Percentiles rank a stretch among this genome's conserved stretches.
phyloP scores from a whole-genome alignment of 53 echinoderm and acorn worm genomes.

The Zoroaster sp. region DNA sequence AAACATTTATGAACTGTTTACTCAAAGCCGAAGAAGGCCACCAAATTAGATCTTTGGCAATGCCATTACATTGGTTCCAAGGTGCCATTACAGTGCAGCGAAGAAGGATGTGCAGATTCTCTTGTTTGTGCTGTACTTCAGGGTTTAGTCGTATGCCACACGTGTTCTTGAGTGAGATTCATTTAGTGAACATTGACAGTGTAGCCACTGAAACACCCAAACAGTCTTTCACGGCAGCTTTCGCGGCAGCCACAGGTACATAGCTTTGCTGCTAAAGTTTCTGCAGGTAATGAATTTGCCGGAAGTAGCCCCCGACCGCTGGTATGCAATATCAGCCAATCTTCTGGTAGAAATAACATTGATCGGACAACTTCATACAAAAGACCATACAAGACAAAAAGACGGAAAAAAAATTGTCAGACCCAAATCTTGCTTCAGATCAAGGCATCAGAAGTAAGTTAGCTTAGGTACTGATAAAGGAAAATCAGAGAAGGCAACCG shows the following conservation, averaged over 20 bases:
- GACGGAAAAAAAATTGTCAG: not conserved
- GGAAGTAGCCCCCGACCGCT: not conserved
- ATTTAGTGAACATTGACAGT: slow-evolving; percentile 53
- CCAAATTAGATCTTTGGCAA: slow-evolving; percentile 1
- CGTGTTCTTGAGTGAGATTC: not conserved
- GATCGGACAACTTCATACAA: too few species aligned
- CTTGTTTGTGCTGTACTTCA: slow-evolving; percentile 6
- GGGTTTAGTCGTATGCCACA: not conserved
- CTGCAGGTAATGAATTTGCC: not conserved
- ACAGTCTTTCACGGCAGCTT: not conserved
- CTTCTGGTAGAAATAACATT: too few species aligned
- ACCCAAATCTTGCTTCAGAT: too few species aligned
- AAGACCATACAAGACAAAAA: too few species aligned
- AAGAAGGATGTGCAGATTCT: slow-evolving; percentile 32
- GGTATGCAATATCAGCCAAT: not conserved
- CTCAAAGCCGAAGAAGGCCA: not conserved
- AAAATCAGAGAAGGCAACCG: not conserved
- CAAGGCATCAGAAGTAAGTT: too few species aligned
- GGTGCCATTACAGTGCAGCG: not conserved
- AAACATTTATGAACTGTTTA: slow-evolving; percentile 41
- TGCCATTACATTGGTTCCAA: slow-evolving; percentile 51
- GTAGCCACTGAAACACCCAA: slow-evolving; percentile 26
- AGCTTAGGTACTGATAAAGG: too few species aligned
- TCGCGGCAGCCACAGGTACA: too few species aligned
- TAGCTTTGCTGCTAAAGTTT: too few species aligned